Evolutionary conservation across 2,888 invertebrate species (phyloP).

Genomic region (Latheticus oryzae): DNA sequence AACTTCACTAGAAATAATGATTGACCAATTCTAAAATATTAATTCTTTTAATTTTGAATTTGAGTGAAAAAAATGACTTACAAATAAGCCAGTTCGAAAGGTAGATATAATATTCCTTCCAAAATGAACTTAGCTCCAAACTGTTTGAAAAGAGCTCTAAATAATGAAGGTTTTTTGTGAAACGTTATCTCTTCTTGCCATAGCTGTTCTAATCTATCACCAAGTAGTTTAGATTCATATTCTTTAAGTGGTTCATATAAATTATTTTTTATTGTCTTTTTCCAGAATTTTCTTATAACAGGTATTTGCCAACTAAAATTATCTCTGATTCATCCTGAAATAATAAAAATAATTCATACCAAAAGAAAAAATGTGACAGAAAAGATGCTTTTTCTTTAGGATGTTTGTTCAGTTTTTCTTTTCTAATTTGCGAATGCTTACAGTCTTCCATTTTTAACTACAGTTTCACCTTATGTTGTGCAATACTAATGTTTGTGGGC

Average conservation of each 20-base stretch:
- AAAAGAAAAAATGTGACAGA: constrained; percentile 16
- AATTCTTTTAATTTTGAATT: too few species aligned
- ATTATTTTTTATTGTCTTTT: constrained; percentile 7
- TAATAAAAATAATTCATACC: constrained; percentile 2
- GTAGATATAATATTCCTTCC: constrained; percentile 4
- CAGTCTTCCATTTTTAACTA: constrained; percentile 21
- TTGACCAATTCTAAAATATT: too few species aligned
- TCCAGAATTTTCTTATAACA: constrained; percentile 8
- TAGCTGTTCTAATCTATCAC: constrained; percentile 7
- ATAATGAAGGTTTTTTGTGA: constrained; percentile 2
- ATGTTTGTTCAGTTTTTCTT: constrained; percentile 3
- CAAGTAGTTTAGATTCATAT: constrained; percentile 4
- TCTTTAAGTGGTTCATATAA: constrained; percentile 17
- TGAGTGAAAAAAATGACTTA: not conserved
- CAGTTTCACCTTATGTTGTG: too few species aligned
- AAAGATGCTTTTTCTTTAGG: not conserved
- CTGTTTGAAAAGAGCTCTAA: not conserved
- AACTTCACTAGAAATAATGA: too few species aligned
- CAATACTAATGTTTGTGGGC: too few species aligned
- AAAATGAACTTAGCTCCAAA: constrained; percentile 3
- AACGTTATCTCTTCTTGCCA: constrained; percentile 5
- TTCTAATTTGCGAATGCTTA: constrained; percentile 5
- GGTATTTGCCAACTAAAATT: constrained; percentile 21
- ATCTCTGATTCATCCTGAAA: not conserved
- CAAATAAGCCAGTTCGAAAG: not conserved